Conservation (phyloP, 2,113 vertebrate genomes). For the Laticauda colubrina region DNA sequence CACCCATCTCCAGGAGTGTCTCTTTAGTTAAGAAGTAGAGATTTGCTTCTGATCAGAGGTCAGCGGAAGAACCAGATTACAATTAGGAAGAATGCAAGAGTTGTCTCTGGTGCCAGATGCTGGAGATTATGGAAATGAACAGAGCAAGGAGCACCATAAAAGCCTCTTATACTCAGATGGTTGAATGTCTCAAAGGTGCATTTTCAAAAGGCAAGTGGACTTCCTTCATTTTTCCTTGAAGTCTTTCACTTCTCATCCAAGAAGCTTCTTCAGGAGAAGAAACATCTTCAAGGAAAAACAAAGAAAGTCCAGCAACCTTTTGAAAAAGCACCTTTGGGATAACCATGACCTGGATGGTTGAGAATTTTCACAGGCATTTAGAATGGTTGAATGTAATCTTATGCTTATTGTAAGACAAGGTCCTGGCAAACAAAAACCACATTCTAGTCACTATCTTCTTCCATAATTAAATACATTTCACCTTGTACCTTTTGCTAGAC, state of each 20-base stretch:
- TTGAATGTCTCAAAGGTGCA: background rate
- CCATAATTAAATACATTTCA: background rate
- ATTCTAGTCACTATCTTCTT: background rate
- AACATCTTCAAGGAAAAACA: too few species aligned
- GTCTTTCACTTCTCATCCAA: too few species aligned
- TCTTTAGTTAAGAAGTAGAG: background rate
- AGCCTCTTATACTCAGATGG: background rate
- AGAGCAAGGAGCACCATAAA: background rate
- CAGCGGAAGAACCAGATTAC: background rate
- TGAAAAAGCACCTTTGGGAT: too few species aligned
- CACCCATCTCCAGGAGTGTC: too few species aligned
- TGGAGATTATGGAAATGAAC: background rate
- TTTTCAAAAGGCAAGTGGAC: too few species aligned
- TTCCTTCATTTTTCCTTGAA: too few species aligned
- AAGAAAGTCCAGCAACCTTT: too few species aligned
- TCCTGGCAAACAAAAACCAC: background rate
- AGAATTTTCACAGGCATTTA: too few species aligned
- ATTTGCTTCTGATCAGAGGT: background rate
- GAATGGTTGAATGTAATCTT: background rate
- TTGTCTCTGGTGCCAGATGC: background rate
- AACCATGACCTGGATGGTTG: too few species aligned
- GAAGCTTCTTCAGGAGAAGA: too few species aligned
- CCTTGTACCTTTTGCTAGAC: background rate
- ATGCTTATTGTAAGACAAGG: background rate
- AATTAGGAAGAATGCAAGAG: background rate